Evolutionary conservation across 2,888 invertebrate genomes (phyloP).

Genomic region (Campopleginae sp.): DNA sequence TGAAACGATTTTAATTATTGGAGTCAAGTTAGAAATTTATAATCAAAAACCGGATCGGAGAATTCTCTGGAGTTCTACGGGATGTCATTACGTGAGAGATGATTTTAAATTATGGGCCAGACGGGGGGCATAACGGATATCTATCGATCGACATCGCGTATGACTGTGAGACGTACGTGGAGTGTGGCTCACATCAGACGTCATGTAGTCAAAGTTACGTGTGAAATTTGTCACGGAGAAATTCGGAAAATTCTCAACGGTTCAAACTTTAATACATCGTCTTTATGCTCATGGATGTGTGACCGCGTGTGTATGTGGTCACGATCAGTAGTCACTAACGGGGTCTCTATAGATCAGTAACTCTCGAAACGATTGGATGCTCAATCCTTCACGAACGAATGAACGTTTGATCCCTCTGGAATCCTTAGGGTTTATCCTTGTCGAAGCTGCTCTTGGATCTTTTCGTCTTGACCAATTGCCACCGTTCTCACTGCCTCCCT

Average conservation of each 20-base stretch:
- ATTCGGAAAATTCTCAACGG: background rate
- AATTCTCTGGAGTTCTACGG: background rate
- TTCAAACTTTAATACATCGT: background rate
- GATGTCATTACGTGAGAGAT: background rate
- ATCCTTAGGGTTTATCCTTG: conserved; percentile 45
- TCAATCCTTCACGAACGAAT: conserved; percentile 50
- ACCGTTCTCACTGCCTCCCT: background rate
- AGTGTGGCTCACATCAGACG: background rate
- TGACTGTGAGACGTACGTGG: background rate
- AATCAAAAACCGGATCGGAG: too few relatives aligned
- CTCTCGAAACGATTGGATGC: conserved; percentile 46
- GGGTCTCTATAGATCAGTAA: conserved; percentile 30
- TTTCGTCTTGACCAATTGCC: conserved; percentile 32
- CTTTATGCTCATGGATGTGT: background rate
- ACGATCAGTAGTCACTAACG: conserved; percentile 39
- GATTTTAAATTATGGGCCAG: background rate
- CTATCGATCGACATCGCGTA: background rate
- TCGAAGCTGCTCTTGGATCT: conserved; percentile 41
- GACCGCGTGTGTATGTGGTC: background rate
- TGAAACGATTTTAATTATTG: background rate
- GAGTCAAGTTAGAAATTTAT: background rate
- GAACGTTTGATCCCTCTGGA: conserved; percentile 40
- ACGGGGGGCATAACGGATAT: background rate
- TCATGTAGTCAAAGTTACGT: conserved; percentile 22
- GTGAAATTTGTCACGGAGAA: conserved; percentile 39